Evolutionary conservation across 2,797 vertebrate species (phyloP).

Genomic region (Ciconia nigra): DNA sequence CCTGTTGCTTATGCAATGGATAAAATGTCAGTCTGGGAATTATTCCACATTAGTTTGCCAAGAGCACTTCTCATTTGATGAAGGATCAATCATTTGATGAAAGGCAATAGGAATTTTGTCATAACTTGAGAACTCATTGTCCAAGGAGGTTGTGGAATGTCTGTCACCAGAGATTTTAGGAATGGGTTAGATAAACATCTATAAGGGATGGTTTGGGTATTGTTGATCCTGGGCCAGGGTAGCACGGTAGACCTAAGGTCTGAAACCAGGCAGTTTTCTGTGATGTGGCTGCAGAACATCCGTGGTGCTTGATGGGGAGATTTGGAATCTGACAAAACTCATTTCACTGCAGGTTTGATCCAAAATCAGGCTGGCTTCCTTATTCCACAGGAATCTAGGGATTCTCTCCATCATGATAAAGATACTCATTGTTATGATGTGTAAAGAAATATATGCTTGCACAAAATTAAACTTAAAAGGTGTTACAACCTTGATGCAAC

Average conservation of each 20-base stretch:
- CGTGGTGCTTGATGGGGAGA: not conserved
- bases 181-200: not conserved
- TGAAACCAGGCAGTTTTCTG: not conserved
- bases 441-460: accelerated
- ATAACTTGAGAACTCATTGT: not conserved
- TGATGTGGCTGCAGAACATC: not conserved
- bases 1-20: not conserved
- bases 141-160: not conserved
- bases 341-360: not conserved
- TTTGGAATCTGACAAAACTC: not conserved
- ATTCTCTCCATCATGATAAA: not conserved
- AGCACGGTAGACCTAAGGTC: not conserved
- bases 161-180: not conserved
- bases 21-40: not conserved
- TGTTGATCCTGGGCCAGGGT: not conserved
- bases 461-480: accelerated
- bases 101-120: not conserved
- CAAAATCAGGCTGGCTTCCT: not conserved
- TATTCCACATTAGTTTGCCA: not conserved
- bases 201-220: not conserved
- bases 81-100: not conserved
- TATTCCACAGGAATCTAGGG: not conserved
- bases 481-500: accelerated
- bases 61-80: not conserved
- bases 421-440: accelerated